Conservation (phyloP, 2,797 vertebrate species). For the Uromys caudimaculatus region DNA sequence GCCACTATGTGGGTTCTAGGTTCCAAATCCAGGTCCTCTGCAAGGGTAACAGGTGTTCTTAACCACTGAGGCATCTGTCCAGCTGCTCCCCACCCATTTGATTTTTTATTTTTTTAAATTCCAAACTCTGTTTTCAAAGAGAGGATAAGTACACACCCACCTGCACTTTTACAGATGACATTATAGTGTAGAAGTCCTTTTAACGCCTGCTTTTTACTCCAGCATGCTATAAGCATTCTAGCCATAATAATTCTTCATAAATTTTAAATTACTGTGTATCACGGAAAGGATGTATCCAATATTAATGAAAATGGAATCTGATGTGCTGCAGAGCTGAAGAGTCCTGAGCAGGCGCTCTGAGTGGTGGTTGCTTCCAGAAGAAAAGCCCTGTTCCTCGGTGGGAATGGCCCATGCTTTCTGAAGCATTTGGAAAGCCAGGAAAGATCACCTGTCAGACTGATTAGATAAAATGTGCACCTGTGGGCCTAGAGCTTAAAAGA, state of each 20-base stretch:
- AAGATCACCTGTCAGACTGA: background rate
- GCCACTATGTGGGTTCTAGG: background rate
- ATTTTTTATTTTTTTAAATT: background rate
- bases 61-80: background rate
- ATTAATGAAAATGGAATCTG: conserved; percentile 6
- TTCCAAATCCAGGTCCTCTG: background rate
- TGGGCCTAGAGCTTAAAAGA: background rate
- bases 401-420: background rate
- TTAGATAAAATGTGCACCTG: background rate
- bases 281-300: background rate
- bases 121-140: background rate
- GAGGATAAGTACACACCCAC: background rate
- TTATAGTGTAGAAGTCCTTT: background rate
- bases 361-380: background rate
- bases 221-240: background rate
- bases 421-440: background rate
- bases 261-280: background rate
- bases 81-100: background rate
- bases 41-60: background rate
- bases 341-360: background rate
- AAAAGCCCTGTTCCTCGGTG: background rate
- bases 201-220: background rate
- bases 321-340: background rate
- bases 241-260: background rate
- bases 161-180: background rate